Evolutionary conservation across 2,888 invertebrate species (phyloP).

Genomic region (Acronicta aceris): DNA sequence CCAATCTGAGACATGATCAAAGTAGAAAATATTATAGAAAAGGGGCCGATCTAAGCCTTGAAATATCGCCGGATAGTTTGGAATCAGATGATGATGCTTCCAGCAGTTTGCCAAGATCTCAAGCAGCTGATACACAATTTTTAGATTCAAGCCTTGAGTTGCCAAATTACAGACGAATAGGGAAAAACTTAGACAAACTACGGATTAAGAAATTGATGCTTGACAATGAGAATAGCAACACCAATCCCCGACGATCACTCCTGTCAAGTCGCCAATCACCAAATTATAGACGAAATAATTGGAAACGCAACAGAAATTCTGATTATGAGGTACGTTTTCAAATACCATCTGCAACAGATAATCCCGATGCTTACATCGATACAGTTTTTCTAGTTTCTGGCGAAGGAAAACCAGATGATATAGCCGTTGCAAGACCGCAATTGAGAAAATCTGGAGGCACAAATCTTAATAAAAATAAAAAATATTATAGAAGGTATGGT

Average conservation of each 20-base stretch:
- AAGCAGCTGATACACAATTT: not conserved
- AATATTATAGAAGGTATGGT: conserved; percentile 1
- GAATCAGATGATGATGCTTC: not conserved
- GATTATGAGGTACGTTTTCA: not conserved
- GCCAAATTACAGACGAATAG: not conserved
- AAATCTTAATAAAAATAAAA: not conserved
- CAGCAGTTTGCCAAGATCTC: not conserved
- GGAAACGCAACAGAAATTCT: not conserved
- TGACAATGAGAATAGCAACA: not conserved
- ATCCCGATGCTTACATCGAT: conserved; percentile 10
- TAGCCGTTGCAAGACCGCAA: conserved; percentile 3
- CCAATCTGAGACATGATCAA: conserved; percentile 3
- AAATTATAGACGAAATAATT: conserved; percentile 6
- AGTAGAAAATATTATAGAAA: not conserved
- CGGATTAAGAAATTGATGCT: not conserved
- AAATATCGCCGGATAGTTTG: conserved; percentile 7
- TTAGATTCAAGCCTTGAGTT: not conserved
- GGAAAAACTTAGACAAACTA: not conserved
- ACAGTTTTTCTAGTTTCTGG: conserved; percentile 9
- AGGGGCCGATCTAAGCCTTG: conserved; percentile 5
- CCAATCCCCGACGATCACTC: not conserved
- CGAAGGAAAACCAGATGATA: conserved; percentile 18
- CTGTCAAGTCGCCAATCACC: not conserved
- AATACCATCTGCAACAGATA: not conserved
- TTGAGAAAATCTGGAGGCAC: conserved; percentile 1